Percentiles rank a stretch among this genome's conserved stretches.
Evolutionary conservation across 2,797 vertebrate species (phyloP).

Genomic region (Myotis pilosus): DNA sequence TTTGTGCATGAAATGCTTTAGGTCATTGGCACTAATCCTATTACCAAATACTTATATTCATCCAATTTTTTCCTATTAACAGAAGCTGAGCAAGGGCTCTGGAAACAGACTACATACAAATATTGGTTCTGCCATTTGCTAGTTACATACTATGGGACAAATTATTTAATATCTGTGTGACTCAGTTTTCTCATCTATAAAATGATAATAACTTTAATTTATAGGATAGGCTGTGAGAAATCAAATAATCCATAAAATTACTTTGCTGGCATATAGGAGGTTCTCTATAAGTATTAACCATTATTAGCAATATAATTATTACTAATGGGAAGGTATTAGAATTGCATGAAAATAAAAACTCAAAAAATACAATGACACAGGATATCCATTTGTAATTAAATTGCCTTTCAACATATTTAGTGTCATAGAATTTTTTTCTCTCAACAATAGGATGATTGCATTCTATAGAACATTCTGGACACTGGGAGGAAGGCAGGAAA

Average conservation of each 20-base stretch:
- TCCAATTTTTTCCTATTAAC: neutral
- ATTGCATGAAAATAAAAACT: neutral
- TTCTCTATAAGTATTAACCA: neutral
- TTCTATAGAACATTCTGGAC: neutral
- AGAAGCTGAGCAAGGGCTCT: neutral
- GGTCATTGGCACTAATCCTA: neutral
- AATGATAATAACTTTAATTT: neutral
- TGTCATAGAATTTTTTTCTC: neutral
- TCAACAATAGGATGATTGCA: neutral
- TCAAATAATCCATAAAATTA: constrained; percentile 11
- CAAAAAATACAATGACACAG: neutral
- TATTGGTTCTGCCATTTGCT: neutral
- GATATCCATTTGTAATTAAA: constrained; percentile 21
- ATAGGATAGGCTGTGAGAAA: neutral
- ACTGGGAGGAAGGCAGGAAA: neutral
- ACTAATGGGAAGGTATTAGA: neutral
- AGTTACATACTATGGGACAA: too few relatives aligned
- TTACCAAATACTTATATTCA: neutral
- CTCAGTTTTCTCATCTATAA: too few relatives aligned
- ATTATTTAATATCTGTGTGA: too few relatives aligned
- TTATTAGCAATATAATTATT: constrained; percentile 4
- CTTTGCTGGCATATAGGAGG: neutral
- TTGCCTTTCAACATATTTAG: constrained; percentile 11
- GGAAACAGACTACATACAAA: neutral
- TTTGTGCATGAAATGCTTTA: neutral